These are phyloP conservation scores for Graphium colonna DNA, from an alignment of 2,888 invertebrate genomes.

Conservation along the genomic window DNA sequence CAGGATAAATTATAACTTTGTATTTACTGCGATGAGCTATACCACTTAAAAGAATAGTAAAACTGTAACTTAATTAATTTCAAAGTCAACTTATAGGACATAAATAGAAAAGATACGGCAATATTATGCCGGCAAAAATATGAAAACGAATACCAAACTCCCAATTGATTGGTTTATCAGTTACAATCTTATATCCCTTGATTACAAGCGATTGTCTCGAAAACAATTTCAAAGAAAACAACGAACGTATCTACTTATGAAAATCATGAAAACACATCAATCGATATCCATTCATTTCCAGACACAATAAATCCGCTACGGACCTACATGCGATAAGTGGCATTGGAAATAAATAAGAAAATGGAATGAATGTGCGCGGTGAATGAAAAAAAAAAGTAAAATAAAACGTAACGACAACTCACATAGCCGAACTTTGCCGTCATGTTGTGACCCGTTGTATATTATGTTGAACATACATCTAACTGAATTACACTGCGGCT, in stretches of 20 bases:
- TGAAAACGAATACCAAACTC: slow-evolving; percentile 25
- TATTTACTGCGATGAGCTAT: too few relatives aligned
- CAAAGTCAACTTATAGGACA: too few relatives aligned
- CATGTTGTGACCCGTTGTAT: slow-evolving; percentile 80
- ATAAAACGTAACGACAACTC: slow-evolving; percentile 40
- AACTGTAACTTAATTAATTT: too few relatives aligned
- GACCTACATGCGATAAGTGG: slow-evolving; percentile 27
- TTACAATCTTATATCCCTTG: slow-evolving; percentile 16
- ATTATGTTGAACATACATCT: slow-evolving; percentile 78
- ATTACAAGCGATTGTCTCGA: slow-evolving; percentile 20
- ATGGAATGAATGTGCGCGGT: too few relatives aligned
- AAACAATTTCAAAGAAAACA: slow-evolving; percentile 21
- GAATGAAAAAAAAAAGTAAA: slow-evolving; percentile 14
- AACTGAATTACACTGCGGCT: slow-evolving; percentile 72
- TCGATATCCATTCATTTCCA: slow-evolving; percentile 26
- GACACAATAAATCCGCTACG: slow-evolving; percentile 25
- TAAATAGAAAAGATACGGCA: too few relatives aligned
- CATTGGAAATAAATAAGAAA: slow-evolving; percentile 29
- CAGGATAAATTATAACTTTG: too few relatives aligned
- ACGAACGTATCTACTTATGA: slow-evolving; percentile 1
- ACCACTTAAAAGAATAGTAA: too few relatives aligned
- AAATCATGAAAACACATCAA: slow-evolving; percentile 22
- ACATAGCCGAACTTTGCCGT: slow-evolving; percentile 82
- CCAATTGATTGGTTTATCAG: slow-evolving; percentile 31
- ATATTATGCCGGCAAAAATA: slow-evolving; percentile 24